A percentile compares a stretch with the other conserved stretches of the same genome.
Conservation (phyloP, 1,140 invertebrate genomes). For the Conopomorpha cramerella region DNA sequence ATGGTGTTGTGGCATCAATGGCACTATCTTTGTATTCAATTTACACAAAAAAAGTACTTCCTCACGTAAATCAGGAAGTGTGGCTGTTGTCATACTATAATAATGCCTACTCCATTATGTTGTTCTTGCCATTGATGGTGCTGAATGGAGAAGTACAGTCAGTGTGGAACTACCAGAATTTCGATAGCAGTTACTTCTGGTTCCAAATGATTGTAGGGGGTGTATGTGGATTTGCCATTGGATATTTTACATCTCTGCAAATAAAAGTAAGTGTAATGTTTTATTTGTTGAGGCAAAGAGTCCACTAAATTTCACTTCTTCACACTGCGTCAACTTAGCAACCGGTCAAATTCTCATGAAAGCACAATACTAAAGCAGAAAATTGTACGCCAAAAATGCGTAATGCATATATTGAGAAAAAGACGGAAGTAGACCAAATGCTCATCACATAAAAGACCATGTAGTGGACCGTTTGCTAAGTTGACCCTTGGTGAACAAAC, state of each 20-base stretch:
- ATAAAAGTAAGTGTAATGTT: too few relatives aligned
- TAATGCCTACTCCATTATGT: constrained; percentile 89
- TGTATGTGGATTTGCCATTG: constrained; percentile 95
- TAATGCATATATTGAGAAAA: too few relatives aligned
- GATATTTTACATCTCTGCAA: constrained; percentile 94
- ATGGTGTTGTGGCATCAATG: constrained; percentile 90
- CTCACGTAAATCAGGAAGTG: constrained; percentile 85
- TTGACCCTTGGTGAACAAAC: too few relatives aligned
- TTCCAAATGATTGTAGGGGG: constrained; percentile 85
- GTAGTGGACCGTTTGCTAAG: too few relatives aligned
- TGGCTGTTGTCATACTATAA: constrained; percentile 94
- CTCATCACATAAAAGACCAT: too few relatives aligned
- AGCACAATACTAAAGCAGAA: too few relatives aligned
- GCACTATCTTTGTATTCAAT: constrained; percentile 95
- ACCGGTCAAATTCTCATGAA: too few relatives aligned
- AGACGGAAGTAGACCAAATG: too few relatives aligned
- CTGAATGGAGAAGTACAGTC: constrained; percentile 78
- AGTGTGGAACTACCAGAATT: constrained; percentile 74
- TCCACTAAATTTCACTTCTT: too few relatives aligned
- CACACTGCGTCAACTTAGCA: too few relatives aligned
- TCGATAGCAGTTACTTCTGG: constrained; percentile 77
- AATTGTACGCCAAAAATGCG: too few relatives aligned
- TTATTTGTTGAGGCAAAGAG: too few relatives aligned
- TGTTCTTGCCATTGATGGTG: constrained; percentile 92
- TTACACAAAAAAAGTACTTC: constrained; percentile 90